phyloP scores from a whole-genome alignment of 1,140 invertebrate genomes.

The Bombyx mandarina region DNA sequence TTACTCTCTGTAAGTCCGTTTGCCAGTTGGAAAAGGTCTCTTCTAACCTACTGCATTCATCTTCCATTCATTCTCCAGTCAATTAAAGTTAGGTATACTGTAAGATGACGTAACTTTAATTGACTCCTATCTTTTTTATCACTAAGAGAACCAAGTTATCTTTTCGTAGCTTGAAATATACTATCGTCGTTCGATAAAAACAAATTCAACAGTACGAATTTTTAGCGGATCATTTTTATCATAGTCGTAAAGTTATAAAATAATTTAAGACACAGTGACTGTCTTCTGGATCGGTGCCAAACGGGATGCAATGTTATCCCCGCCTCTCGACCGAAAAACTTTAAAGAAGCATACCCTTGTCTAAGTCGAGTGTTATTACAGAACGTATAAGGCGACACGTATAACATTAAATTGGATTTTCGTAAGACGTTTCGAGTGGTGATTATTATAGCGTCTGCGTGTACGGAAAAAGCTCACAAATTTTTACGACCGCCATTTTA shows the following conservation, averaged over 20 bases:
- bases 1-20: too few species aligned
- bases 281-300: slow-evolving; percentile 31
- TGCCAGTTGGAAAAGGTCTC: too few species aligned
- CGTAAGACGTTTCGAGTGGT: slow-evolving; percentile 12
- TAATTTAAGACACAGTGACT: slow-evolving; percentile 32
- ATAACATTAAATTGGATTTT: slow-evolving; percentile 10
- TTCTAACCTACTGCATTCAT: too few species aligned
- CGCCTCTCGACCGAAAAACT: slow-evolving; percentile 20
- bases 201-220: too few species aligned
- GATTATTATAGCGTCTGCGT: slow-evolving; percentile 17
- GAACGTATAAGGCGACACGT: slow-evolving; percentile 20
- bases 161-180: too few species aligned
- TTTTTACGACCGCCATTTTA: slow-evolving; percentile 22
- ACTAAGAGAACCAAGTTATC: too few species aligned
- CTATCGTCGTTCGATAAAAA: too few species aligned
- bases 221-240: slow-evolving; percentile 7
- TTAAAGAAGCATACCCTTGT: slow-evolving; percentile 24
- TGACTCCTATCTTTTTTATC: too few species aligned
- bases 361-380: slow-evolving; percentile 26
- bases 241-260: slow-evolving; percentile 31
- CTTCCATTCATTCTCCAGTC: too few species aligned
- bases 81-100: too few species aligned
- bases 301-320: slow-evolving; percentile 21
- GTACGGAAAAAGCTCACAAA: slow-evolving; percentile 18
- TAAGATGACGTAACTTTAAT: too few species aligned